Conservation (phyloP, 2,888 invertebrate genomes). For the Cheilosia vernalis region DNA sequence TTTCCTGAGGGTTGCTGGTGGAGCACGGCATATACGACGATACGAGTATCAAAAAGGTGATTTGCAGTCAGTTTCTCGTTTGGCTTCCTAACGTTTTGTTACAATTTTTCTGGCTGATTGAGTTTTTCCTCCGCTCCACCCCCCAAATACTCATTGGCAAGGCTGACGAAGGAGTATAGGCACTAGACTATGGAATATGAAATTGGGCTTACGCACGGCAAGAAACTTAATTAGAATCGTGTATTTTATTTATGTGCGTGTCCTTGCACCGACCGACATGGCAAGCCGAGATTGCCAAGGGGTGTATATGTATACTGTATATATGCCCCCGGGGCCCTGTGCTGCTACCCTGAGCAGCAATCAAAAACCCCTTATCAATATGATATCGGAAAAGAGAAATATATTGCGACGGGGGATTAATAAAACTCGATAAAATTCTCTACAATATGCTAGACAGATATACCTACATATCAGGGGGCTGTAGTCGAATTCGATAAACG, state of each 20-base stretch:
- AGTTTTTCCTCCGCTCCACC: constrained; percentile 4
- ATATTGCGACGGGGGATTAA: constrained; percentile 49
- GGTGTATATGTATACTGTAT: not conserved
- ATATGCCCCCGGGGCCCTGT: not conserved
- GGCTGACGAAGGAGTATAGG: not conserved
- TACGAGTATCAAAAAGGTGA: constrained; percentile 36
- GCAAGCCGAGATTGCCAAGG: constrained; percentile 39
- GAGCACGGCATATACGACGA: constrained; percentile 7
- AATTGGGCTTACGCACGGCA: constrained; percentile 74
- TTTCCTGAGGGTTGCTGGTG: constrained; percentile 2
- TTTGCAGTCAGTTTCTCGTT: constrained; percentile 26
- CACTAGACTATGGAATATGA: constrained; percentile 50
- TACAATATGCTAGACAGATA: constrained; percentile 65
- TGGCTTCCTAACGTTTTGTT: constrained; percentile 17
- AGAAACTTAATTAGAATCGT: constrained; percentile 73
- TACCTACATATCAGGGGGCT: not conserved
- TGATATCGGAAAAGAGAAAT: constrained; percentile 41
- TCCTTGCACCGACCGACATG: constrained; percentile 10
- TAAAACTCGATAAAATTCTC: constrained; percentile 65
- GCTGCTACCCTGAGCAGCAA: constrained; percentile 36
- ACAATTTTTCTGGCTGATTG: constrained; percentile 50
- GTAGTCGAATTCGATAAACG: constrained; percentile 52
- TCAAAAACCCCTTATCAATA: constrained; percentile 66
- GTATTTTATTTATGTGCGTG: constrained; percentile 62
- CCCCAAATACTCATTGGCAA: not conserved